These are phyloP conservation scores for Coremacera marginata DNA, from an alignment of 2,888 invertebrate species.

Conservation along the genomic window DNA sequence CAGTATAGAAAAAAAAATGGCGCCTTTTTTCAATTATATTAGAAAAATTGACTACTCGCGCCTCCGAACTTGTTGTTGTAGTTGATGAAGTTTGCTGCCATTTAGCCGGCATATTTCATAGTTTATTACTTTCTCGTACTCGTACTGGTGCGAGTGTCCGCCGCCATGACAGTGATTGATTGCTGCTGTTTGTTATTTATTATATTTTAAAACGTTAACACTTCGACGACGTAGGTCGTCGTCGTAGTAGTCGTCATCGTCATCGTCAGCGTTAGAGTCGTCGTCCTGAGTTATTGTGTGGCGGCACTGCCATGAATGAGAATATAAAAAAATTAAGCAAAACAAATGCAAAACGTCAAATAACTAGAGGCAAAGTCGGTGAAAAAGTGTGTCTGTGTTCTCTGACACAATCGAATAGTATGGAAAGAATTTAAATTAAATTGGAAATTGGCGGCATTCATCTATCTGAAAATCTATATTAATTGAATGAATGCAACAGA, in stretches of 20 bases:
- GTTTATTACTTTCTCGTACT: neutral
- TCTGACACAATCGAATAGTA: too few relatives aligned
- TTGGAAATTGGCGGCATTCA: neutral
- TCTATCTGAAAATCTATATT: too few relatives aligned
- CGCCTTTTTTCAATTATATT: slow-evolving; percentile 4
- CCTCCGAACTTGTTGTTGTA: neutral
- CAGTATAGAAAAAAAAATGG: neutral
- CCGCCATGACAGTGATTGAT: slow-evolving; percentile 31
- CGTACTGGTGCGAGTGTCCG: neutral
- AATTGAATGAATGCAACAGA: too few relatives aligned
- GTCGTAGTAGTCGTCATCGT: neutral
- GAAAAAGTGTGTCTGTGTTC: too few relatives aligned
- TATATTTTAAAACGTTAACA: slow-evolving; percentile 29
- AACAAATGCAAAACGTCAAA: neutral
- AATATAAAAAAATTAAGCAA: slow-evolving; percentile 16
- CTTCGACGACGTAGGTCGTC: slow-evolving; percentile 30
- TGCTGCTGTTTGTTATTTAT: slow-evolving; percentile 19
- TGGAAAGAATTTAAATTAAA: neutral
- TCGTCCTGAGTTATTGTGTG: slow-evolving; percentile 12
- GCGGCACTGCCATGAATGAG: slow-evolving; percentile 6
- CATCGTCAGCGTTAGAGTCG: neutral
- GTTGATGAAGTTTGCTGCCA: slow-evolving; percentile 7
- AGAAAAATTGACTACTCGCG: neutral
- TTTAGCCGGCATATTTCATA: slow-evolving; percentile 11
- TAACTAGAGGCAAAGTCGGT: neutral